Evolutionary conservation across 1,140 invertebrate species (phyloP).

Genomic region (Solenopsis fugax): DNA sequence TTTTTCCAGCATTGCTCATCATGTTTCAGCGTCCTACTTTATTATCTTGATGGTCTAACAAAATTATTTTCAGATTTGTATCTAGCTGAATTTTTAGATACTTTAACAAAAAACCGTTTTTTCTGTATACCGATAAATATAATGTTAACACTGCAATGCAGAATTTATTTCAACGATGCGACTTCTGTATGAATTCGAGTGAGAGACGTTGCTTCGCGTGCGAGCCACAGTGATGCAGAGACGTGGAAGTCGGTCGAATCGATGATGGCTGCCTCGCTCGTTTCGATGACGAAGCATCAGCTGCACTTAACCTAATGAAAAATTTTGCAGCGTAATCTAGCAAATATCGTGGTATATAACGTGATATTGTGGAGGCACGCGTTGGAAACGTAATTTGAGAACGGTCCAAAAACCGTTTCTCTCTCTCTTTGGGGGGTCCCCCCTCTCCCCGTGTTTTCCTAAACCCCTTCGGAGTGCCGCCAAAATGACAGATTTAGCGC

Average conservation of each 20-base stretch:
- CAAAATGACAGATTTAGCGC: slow-evolving; percentile 73
- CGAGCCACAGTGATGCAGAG: slow-evolving; percentile 26
- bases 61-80: no score
- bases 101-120: no score
- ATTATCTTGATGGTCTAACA: no score
- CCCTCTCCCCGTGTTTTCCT: slow-evolving; percentile 55
- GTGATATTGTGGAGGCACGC: neutral
- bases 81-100: no score
- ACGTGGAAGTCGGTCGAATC: slow-evolving; percentile 52
- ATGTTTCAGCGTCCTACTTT: no score
- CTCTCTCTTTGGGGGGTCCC: neutral
- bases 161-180: neutral
- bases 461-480: slow-evolving; percentile 21
- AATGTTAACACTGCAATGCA: neutral
- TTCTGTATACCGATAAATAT: neutral
- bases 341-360: slow-evolving; percentile 3
- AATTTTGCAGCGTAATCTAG: neutral
- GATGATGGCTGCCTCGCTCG: slow-evolving; percentile 17
- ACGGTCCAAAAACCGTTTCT: neutral
- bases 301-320: slow-evolving; percentile 48
- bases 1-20: no score
- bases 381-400: neutral
- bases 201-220: neutral
- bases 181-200: neutral
- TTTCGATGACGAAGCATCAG: slow-evolving; percentile 51